Percentiles rank a stretch among this genome's conserved stretches.
Conservation (phyloP, 2,113 vertebrate genomes). For the Accipiter cooperii region DNA sequence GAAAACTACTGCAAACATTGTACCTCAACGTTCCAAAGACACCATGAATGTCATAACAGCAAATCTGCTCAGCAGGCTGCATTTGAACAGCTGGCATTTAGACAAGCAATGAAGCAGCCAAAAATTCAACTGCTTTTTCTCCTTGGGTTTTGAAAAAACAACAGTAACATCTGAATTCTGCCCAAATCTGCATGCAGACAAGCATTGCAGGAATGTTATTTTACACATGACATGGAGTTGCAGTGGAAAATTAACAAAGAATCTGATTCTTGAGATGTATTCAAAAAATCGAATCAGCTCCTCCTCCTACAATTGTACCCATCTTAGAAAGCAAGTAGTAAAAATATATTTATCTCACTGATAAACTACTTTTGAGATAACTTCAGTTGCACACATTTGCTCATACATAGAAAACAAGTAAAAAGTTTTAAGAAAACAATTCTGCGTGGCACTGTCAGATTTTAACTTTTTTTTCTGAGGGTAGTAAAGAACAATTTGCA, state of each 20-base stretch:
- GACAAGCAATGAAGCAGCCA: not conserved
- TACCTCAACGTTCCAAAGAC: not conserved
- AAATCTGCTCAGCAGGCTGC: not conserved
- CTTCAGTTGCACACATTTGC: not conserved
- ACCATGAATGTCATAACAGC: not conserved
- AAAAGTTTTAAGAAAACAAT: not conserved
- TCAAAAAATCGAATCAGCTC: not conserved
- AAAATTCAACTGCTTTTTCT: not conserved
- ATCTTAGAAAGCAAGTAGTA: not conserved
- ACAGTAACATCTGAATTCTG: not conserved
- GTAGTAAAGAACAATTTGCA: not conserved
- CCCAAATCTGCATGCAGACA: not conserved
- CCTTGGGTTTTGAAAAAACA: not conserved
- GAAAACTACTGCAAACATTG: not conserved
- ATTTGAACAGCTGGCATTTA: not conserved
- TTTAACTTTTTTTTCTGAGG: not conserved
- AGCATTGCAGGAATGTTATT: not conserved
- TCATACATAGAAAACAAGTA: not conserved
- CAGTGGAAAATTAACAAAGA: not conserved
- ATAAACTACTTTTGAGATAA: not conserved
- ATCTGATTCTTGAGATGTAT: not conserved
- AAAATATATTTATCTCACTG: not conserved
- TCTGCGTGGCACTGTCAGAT: not conserved
- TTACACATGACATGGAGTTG: not conserved
- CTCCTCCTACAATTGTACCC: not conserved